A percentile compares a stretch with the other conserved stretches of the same genome.
phyloP scores from a whole-genome alignment of 2,797 vertebrate species.

The Sebastes vulpes region DNA sequence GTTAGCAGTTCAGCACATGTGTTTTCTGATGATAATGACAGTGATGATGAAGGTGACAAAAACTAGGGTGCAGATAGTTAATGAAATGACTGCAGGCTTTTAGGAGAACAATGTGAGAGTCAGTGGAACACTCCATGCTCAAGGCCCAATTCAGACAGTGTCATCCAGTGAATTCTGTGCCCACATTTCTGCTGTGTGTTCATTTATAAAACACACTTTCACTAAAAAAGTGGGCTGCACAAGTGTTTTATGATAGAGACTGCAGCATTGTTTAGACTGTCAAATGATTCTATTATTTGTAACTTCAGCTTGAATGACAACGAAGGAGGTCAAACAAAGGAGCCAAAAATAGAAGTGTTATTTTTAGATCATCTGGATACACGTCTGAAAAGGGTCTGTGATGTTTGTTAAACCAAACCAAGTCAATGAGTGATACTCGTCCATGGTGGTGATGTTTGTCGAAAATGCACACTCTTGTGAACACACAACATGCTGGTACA shows the following conservation, averaged over 20 bases:
- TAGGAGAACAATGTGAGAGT: constrained; percentile 60
- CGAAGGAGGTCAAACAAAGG: background rate
- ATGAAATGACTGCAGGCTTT: constrained; percentile 72
- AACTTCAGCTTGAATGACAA: background rate
- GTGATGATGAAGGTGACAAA: constrained; percentile 36
- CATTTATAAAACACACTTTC: background rate
- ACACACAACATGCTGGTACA: constrained; percentile 80
- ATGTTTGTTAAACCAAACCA: constrained; percentile 70
- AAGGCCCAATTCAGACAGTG: constrained; percentile 72
- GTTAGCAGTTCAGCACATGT: constrained; percentile 77
- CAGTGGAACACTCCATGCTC: constrained; percentile 80
- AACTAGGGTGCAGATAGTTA: constrained; percentile 48
- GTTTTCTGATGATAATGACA: constrained; percentile 59
- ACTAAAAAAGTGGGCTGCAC: background rate
- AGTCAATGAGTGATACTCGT: constrained; percentile 54
- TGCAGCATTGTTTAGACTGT: background rate
- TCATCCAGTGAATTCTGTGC: background rate
- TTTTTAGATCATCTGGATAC: constrained; percentile 26
- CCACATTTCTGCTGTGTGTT: background rate
- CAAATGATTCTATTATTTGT: background rate
- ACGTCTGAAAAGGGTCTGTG: constrained; percentile 70
- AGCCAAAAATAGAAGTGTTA: background rate
- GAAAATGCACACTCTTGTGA: constrained; percentile 68
- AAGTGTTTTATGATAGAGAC: background rate
- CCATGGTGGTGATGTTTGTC: constrained; percentile 56